Conservation (phyloP, 2,797 vertebrate genomes). For the Periophthalmus magnuspinnatus region DNA sequence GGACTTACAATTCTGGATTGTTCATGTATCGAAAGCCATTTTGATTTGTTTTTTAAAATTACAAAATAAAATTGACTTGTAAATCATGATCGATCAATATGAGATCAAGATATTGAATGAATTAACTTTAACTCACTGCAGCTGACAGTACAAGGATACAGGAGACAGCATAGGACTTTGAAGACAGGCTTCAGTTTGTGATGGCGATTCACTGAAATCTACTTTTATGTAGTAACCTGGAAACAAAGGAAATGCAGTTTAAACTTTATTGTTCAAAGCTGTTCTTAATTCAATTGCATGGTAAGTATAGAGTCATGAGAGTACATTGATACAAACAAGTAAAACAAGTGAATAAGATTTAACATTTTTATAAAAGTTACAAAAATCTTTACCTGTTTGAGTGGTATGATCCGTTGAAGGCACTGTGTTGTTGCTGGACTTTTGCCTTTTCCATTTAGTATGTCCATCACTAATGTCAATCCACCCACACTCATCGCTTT, state of each 20-base stretch:
- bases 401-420: slow-evolving; percentile 72
- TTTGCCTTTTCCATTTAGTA: slow-evolving; percentile 70
- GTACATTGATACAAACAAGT: neutral
- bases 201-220: slow-evolving; percentile 44
- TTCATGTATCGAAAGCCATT: too few relatives aligned
- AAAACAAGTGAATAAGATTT: neutral
- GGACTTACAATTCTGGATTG: neutral
- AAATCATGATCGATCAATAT: neutral
- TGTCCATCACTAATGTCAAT: slow-evolving; percentile 56
- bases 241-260: neutral
- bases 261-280: too few relatives aligned
- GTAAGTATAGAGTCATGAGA: neutral
- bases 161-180: slow-evolving; percentile 67
- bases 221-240: slow-evolving; percentile 75
- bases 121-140: slow-evolving; percentile 60
- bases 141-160: slow-evolving; percentile 75
- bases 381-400: slow-evolving; percentile 59
- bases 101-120: too few relatives aligned
- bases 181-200: slow-evolving; percentile 56
- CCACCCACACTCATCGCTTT: slow-evolving; percentile 72
- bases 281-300: too few relatives aligned
- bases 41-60: neutral
- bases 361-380: neutral
- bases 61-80: neutral
- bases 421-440: slow-evolving; percentile 55